Evolutionary conservation across 2,113 vertebrate species (phyloP), one percentile per base, ranked within the genome.

Genomic region (Dromiciops gliroides): DNA sequence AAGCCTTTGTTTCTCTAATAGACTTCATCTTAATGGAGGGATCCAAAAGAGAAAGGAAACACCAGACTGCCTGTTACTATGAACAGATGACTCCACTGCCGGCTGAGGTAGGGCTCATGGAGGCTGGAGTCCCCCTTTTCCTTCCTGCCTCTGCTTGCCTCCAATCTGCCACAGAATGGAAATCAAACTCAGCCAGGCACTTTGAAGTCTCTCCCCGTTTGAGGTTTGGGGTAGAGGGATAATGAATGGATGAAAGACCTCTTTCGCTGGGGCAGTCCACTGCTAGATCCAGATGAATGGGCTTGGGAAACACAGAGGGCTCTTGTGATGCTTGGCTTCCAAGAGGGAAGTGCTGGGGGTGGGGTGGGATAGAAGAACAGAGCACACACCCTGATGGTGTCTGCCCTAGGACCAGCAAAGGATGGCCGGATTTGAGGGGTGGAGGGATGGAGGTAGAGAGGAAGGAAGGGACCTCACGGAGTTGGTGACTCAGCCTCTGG

Each of bases 241-340:
- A 96, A 95, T 89, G 95, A 92, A 75, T 50, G 94, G 60, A 96
- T 97, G 93, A 93, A 97, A 97, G 89, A 53, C 24, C 93, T 95
- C 89, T 96, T 97, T 94, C 90, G 90, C 44, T 22, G 37, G 90
- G 92, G 16, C 48, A 97, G 47, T 92, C 90, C 90, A 49, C 89
- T 94, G 95, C 97, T 90, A 92, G 53, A 95, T 94, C 51, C 94
- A 97, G 97, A 97, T 92, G 93, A 96, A 50, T 92, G 94, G 93
- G 52, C 2, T 3, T 51, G 67, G 95, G 97, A 51, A 93, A 50
- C 49, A 96, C 93, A 97, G 92, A 91, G 95, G 9, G 19, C 92
- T 49, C 94, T 97, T 97, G 90, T 48, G 51, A 91, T 50, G 91
- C 50, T 0, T 0, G 23, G n/a, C 67, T 83, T 48, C 50, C n/a